Evolutionary conservation across 2,797 vertebrate species (phyloP).

Genomic region (Pempheris klunzingeri): DNA sequence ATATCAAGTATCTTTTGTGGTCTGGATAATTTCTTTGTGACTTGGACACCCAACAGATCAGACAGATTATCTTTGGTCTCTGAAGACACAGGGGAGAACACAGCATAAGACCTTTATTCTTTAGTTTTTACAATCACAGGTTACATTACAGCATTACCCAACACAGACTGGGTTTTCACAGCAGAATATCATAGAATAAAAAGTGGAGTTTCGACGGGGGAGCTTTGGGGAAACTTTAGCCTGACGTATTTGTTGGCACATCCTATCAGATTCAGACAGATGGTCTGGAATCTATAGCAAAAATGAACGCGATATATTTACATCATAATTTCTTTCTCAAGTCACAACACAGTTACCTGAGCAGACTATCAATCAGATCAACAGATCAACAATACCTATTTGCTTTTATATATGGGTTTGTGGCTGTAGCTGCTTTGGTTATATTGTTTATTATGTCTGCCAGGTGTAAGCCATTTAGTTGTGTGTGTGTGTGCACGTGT

Average conservation of each 20-base stretch:
- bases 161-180: neutral
- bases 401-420: too few relatives aligned
- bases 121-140: constrained; percentile 27
- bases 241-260: neutral
- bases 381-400: too few relatives aligned
- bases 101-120: constrained; percentile 32
- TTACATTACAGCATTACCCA: constrained; percentile 25
- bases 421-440: too few relatives aligned
- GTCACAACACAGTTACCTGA: constrained; percentile 16
- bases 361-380: constrained; percentile 15
- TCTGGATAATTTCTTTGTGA: constrained; percentile 43
- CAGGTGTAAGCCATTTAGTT: too few relatives aligned
- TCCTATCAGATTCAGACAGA: neutral
- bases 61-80: constrained; percentile 56
- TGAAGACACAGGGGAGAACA: constrained; percentile 31
- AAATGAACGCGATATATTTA: neutral
- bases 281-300: neutral
- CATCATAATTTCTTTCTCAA: constrained; percentile 4
- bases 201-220: neutral
- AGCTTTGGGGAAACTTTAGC: constrained; percentile 3
- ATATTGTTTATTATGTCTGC: too few relatives aligned
- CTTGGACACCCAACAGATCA: constrained; percentile 49
- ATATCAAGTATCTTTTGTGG: constrained; percentile 37
- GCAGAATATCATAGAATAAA: neutral
- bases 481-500: too few relatives aligned